Evolutionary conservation across 2,113 vertebrate species (phyloP).

Genomic region (Limnothrissa miodon): DNA sequence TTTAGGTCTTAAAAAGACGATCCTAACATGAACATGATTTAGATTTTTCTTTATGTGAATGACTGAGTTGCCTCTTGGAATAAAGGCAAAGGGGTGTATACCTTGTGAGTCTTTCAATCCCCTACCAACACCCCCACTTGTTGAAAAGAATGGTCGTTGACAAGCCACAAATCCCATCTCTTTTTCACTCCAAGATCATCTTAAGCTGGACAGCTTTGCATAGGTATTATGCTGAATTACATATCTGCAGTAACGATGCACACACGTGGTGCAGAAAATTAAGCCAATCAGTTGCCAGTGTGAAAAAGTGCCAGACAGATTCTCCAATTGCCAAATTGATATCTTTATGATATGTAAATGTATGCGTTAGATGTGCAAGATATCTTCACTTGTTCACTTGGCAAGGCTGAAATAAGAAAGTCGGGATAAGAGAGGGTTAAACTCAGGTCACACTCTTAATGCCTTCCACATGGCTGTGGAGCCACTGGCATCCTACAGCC

Average conservation of each 20-base stretch:
- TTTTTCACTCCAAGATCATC: not conserved
- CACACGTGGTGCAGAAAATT: not conserved
- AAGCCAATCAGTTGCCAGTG: not conserved
- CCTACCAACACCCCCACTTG: not conserved
- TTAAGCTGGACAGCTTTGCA: not conserved
- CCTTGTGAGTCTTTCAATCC: not conserved
- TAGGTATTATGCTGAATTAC: not conserved
- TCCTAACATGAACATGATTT: not conserved
- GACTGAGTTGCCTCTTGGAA: not conserved
- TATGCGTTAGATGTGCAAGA: not conserved
- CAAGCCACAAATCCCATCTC: not conserved
- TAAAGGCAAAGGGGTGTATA: not conserved
- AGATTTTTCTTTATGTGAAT: not conserved
- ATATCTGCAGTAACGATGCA: not conserved
- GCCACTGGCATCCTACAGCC: not conserved
- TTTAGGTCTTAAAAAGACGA: not conserved
- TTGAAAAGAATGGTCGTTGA: not conserved
- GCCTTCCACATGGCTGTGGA: slow-evolving; percentile 2
- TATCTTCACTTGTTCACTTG: not conserved
- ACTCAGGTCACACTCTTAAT: slow-evolving; percentile 2
- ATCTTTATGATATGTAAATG: not conserved
- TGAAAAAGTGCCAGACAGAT: not conserved
- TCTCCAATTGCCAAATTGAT: too few species aligned
- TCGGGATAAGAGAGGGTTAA: not conserved
- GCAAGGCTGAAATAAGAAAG: not conserved